Evolutionary conservation across 2,113 vertebrate species (phyloP), one percentile per base, ranked within the genome.

Genomic region (Piprites chloris): DNA sequence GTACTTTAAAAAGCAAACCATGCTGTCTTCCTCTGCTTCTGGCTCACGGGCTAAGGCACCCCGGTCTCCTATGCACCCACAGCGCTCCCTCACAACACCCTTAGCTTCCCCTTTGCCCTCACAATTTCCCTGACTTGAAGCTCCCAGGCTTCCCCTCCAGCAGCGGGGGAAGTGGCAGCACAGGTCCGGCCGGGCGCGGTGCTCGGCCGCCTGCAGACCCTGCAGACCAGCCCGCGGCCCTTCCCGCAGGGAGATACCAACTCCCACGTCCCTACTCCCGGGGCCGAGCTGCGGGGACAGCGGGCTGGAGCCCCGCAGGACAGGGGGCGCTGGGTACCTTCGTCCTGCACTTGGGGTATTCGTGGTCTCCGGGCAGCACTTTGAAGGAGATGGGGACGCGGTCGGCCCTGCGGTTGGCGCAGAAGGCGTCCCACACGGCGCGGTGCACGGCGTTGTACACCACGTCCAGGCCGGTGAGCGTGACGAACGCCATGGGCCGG

Each of bases 401-500:
- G 97, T 99, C 99, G 42, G 99, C 99, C 4, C 99, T 98, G 18
- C 99, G 98, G 96, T 99, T 99, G 81, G 98, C 99, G 93, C 99
- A 99, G 97, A 99, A 99, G 41, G 99, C 99, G 21, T 99, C 99
- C 99, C 99, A 99, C 61, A 99, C 99, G 58, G 99, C 99, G 32
- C 99, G 98, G 89, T 99, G 99, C 66, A 99, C 98, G 9, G 99
- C 99, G 80, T 99, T 99, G 89, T 99, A 99, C 19, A 99, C 97
- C 80, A 99, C 99, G 93, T 99, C 99, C 95, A 99, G 97, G 58
- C 99, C 99, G 0, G 99, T 99, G 12, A 99, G 97, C 9, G 99
- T 98, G 67, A 99, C 99, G 67, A 99, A 99, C 30, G 99, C 99
- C 99, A 99, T 99, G 28, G 99, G 99, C 59, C 99, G 98, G 95